phyloP scores from a whole-genome alignment of 2,797 vertebrate species.

The Macropus fuliginosus region DNA sequence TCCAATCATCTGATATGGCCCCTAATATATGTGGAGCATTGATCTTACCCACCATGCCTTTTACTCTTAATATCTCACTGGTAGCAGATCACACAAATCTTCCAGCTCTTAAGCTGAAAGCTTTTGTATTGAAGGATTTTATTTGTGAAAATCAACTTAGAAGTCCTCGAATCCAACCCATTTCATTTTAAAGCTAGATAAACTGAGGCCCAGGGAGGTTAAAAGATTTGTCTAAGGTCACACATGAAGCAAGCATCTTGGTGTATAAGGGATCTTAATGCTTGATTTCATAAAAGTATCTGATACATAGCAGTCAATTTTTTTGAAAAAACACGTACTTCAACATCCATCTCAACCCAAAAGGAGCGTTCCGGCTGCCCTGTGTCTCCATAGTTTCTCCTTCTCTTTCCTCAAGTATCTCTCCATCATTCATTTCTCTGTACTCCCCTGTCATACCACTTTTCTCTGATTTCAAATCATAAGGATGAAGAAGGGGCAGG shows the following conservation, averaged over 20 bases:
- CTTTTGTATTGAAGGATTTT: background rate
- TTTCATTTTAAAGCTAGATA: background rate
- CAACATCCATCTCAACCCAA: background rate
- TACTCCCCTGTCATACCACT: background rate
- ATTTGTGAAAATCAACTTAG: background rate
- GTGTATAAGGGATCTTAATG: background rate
- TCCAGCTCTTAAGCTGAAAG: slow-evolving; percentile 19
- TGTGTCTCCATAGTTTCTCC: background rate
- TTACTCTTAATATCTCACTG: background rate
- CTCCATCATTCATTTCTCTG: background rate
- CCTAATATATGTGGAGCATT: background rate
- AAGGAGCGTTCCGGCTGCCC: background rate
- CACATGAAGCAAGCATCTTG: background rate
- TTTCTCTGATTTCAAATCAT: background rate
- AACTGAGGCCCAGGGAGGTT: background rate
- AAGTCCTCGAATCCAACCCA: background rate
- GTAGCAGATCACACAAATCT: slow-evolving; percentile 4
- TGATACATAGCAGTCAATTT: background rate
- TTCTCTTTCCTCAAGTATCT: background rate
- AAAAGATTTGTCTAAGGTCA: background rate
- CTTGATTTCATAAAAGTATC: slow-evolving; percentile 25
- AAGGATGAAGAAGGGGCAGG: background rate
- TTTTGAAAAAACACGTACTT: background rate
- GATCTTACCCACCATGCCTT: background rate
- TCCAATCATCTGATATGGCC: background rate